Conservation (phyloP, 2,797 vertebrate species). For the Coregonus sp. region DNA sequence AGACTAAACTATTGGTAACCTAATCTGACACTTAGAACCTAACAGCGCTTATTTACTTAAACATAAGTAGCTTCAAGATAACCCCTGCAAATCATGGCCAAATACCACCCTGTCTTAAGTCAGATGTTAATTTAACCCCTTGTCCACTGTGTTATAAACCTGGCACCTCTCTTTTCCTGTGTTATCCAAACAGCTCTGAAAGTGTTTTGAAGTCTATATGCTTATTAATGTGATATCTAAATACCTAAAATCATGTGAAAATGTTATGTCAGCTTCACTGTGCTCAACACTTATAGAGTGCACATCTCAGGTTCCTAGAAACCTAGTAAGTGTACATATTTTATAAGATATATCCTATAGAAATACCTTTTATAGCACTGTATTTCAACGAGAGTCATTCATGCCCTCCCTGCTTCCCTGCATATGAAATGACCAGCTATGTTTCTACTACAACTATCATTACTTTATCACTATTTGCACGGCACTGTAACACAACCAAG, state of each 20-base stretch:
- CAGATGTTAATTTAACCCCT: not conserved
- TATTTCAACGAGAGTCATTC: slow-evolving; percentile 24
- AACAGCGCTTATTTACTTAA: not conserved
- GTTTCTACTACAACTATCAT: slow-evolving; percentile 49
- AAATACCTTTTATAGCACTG: not conserved
- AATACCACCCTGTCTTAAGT: not conserved
- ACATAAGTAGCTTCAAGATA: too few relatives aligned
- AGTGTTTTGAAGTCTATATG: not conserved
- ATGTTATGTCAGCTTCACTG: not conserved
- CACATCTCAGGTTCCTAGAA: not conserved
- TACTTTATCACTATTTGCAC: slow-evolving; percentile 62
- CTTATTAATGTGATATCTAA: not conserved
- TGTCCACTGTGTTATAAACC: slow-evolving; percentile 9
- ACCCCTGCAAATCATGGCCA: too few relatives aligned
- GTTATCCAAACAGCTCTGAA: slow-evolving; percentile 12
- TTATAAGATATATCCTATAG: not conserved
- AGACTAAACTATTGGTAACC: too few relatives aligned
- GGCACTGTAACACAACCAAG: slow-evolving; percentile 38
- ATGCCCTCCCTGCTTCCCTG: slow-evolving; percentile 34
- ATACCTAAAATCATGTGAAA: not conserved
- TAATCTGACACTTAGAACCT: not conserved
- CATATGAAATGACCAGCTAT: slow-evolving; percentile 27
- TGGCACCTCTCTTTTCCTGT: slow-evolving; percentile 12
- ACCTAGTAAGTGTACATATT: not conserved
- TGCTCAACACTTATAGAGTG: not conserved